These are phyloP conservation scores for Timema podura DNA, from an alignment of 2,888 invertebrate genomes.

Conservation along the genomic window DNA sequence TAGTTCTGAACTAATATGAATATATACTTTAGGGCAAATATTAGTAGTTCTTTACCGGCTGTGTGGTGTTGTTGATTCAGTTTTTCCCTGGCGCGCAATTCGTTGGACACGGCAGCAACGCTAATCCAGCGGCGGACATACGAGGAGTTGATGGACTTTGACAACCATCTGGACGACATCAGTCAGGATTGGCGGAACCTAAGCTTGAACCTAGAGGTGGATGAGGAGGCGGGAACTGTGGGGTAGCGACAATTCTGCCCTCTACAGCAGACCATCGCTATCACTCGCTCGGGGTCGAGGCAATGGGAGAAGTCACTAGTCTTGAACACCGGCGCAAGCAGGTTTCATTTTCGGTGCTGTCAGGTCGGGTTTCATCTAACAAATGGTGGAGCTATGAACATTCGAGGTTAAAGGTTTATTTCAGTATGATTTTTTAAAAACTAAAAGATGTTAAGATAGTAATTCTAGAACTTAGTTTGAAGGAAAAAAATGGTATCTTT, in stretches of 20 bases:
- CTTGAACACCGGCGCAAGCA: no score
- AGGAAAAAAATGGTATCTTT: no score
- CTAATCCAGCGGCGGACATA: slow-evolving; percentile 70
- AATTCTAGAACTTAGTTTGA: no score
- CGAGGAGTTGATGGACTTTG: slow-evolving; percentile 78
- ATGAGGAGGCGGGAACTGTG: slow-evolving; percentile 36
- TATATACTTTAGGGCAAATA: not conserved
- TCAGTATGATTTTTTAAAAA: no score
- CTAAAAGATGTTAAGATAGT: no score
- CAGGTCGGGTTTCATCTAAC: no score
- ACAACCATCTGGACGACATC: slow-evolving; percentile 93
- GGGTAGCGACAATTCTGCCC: slow-evolving; percentile 34
- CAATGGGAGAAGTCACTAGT: no score
- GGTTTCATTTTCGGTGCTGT: no score
- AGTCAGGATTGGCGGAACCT: slow-evolving; percentile 85
- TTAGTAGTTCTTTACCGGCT: not conserved
- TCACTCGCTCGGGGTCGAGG: no score
- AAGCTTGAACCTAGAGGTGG: slow-evolving; percentile 58
- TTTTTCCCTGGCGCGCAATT: slow-evolving; percentile 39
- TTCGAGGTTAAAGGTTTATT: no score
- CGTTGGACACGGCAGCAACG: slow-evolving; percentile 62
- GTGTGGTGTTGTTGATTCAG: slow-evolving; percentile 17
- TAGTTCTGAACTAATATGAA: not conserved
- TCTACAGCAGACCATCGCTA: slow-evolving; percentile 41
- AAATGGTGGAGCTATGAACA: no score